Base-by-base conservation (phyloP, 2,113 vertebrate genomes). In the Alectura lathami region DNA sequence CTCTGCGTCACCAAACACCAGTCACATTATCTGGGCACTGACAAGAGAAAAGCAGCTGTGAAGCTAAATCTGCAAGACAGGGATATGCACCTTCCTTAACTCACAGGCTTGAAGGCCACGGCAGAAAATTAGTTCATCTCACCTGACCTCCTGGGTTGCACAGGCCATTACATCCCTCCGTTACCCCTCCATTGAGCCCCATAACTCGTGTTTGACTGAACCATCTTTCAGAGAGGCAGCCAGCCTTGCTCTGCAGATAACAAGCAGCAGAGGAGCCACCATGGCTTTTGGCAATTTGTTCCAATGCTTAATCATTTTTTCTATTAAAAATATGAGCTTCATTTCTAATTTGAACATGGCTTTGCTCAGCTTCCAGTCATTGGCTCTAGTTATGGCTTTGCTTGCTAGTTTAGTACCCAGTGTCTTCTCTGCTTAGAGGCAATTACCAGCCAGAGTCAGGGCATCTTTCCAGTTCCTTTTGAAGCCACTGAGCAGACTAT, bases 291-390 rank as follows among this genome's bases (percentile, higher is more conserved):
- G 91, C 91, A 95, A 79, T 86, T 95, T 91, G 93, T 95, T 94
- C 92, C 30, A 0, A 94, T 68, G 94, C 77, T 96, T 96, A 96
- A 96, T 96, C 94, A 96, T 95, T 94, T 96, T 91, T 94, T 90
- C 95, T 95, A 94, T 97, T 96, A 96, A 95, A 97, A 96, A 95
- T 88, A 95, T 60, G 79, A 93, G 72, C 72, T 68, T 94, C 88
- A 86, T 89, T 96, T 96, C 94, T 95, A 92, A 95, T 96, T 91
- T 88, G 94, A 93, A 93, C 2, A 4, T 88, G 91, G 50, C 43
- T 93, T 89, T 15, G 34, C 60, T 96, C 83, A 83, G 85, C 88
- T 94, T 93, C 64, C 85, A 88, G 88, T 80, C 89, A 91, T 32
- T 96, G 34, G 85, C 87, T 92, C 75, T 88, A 80, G 87, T 96